Base-by-base conservation (phyloP, 2,888 invertebrate species). In the Drosophila subsilvestris region DNA sequence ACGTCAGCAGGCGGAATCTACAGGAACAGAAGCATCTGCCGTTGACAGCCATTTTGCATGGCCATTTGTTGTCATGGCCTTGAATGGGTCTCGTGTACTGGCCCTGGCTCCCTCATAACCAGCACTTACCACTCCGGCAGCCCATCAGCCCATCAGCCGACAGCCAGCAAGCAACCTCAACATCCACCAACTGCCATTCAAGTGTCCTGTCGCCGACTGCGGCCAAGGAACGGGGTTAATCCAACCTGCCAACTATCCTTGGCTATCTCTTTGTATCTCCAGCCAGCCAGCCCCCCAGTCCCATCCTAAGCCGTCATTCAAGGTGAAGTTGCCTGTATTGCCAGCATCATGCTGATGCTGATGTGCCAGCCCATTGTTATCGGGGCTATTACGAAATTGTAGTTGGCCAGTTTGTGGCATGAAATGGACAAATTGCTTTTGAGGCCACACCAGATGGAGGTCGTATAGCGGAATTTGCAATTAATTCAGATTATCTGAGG, bases 331-430 rank as follows among this genome's bases (percentile, higher is more conserved):
- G 20, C 37, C 9, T 18, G 27, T 56, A 56, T 20, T 25, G 25
- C 22, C 27, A 20, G 45, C 43, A 60, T 67, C 57, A 65, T 55
- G 66, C 58, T 61, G 14, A 18, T 43, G 45, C 17, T n/a, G 74
- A 51, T 54, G 18, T 57, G 47, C 74, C 68, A 67, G 47, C 51
- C 59, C 55, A 59, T 80, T 86, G 80, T 86, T 81, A 79, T 78
- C 68, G 49, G 53, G 63, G 69, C 67, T 80, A 83, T 86, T 80
- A 78, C 62, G 78, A 74, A 83, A 80, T 75, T 78, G 75, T 65
- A 49, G 66, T 54, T 43, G 20, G 55, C 74, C 47, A 56, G 55
- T 71, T 66, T 67, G 49, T 68, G 84, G 27, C 63, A 53, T 32
- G 43, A 60, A 50, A 43, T 57, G 59, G 45, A 69, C 75, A 74